Base-by-base conservation (phyloP, 2,888 invertebrate genomes). In the Sarcophaga rosellei region DNA sequence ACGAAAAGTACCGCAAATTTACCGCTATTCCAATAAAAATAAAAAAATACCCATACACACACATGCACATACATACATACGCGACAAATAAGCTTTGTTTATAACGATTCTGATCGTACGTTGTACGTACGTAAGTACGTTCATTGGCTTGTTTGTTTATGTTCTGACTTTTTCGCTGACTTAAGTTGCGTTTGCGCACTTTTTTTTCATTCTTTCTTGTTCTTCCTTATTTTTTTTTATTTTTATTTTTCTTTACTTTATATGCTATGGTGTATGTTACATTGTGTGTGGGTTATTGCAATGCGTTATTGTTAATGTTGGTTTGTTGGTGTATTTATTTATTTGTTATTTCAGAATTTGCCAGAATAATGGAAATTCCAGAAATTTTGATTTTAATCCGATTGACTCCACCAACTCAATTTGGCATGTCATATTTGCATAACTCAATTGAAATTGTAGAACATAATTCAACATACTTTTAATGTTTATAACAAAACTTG, bases 1-100 rank as follows among this genome's bases (percentile, higher is more conserved):
- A 92, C 92, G 93, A 93, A 93, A 93, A 93, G 93, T 93, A 93
- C 93, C 93, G 93, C 92, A 93, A 93, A 91, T 90, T 92, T 93
- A 93, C 93, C 93, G 93, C 93, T 93, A 92, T 91, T 89, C 89
- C 85, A 89, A 89, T 88, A 65, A 63, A 59, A 62, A 25, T 21
- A 25, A 66, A 17, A 69, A 69, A 12, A 70, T 72, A 77, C 72
- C 59, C 70, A 77, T 61, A 77, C 65, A 72, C 63, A 79, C 45
- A 79, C 62, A 78, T 12, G n/a, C 15, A 78, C 47, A 35, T 0
- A 15, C 5, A 47, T 25, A 45, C 4, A 4, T 61, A 53, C 21
- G 66, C 12, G 4, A 70, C 11, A 53, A 25, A 35, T 35, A 35
- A 35, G 35, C 23, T 53, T 70, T 70, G 47, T 70, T 20, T 68